phyloP scores from a whole-genome alignment of 2,888 invertebrate genomes.

The Troglohyphantes excavatus region DNA sequence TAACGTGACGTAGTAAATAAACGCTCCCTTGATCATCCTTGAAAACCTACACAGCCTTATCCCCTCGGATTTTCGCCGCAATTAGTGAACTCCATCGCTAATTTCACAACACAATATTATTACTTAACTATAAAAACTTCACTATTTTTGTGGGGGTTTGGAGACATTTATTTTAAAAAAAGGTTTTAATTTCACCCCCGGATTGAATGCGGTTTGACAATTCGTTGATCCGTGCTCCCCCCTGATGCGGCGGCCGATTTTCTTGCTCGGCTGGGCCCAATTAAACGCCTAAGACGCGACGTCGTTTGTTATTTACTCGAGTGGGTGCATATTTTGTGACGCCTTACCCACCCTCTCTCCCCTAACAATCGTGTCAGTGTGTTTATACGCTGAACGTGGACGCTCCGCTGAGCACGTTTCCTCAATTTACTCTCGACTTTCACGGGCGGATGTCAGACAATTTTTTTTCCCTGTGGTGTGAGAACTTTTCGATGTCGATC shows the following conservation, averaged over 20 bases:
- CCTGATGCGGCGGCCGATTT: background rate
- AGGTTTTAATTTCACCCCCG: background rate
- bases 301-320: slow-evolving; percentile 45
- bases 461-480: slow-evolving; percentile 4
- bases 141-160: too few species aligned
- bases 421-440: slow-evolving; percentile 34
- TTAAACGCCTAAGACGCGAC: slow-evolving; percentile 2
- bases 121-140: too few species aligned
- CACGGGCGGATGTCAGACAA: slow-evolving; percentile 40
- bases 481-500: slow-evolving; percentile 1
- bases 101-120: too few species aligned
- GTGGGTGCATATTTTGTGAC: slow-evolving; percentile 52
- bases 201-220: background rate
- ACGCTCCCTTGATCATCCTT: too few species aligned
- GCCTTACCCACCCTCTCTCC: too few species aligned
- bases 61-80: too few species aligned
- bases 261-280: background rate
- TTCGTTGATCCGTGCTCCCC: background rate
- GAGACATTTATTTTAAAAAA: too few species aligned
- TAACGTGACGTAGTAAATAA: too few species aligned
- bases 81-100: too few species aligned
- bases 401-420: slow-evolving; percentile 59
- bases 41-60: too few species aligned
- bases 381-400: slow-evolving; percentile 40
- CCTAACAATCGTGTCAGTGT: slow-evolving; percentile 66